Percentiles rank a stretch among this genome's conserved stretches.
Evolutionary conservation across 2,797 vertebrate genomes (phyloP).

Genomic region (Hydrophis major): DNA sequence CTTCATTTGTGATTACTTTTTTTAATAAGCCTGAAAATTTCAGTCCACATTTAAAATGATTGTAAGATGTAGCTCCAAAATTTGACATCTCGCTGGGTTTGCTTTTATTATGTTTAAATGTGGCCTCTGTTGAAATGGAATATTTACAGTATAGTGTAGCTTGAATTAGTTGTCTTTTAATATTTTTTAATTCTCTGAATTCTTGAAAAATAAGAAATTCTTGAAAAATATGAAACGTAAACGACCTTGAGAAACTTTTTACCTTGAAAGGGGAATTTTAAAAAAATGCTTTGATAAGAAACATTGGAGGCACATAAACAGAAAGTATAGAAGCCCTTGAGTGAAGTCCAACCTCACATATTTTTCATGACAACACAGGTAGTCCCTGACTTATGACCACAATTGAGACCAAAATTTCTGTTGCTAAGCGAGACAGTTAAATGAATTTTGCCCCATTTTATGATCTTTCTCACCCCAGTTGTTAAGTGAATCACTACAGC

Average conservation of each 20-base stretch:
- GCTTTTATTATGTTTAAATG: neutral
- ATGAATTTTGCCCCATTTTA: too few species aligned
- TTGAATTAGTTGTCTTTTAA: neutral
- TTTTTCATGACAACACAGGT: neutral
- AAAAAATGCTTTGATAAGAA: neutral
- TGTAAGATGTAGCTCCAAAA: neutral
- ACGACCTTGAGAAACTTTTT: neutral
- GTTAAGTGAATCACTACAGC: too few species aligned
- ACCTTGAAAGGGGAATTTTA: neutral
- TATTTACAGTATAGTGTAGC: neutral
- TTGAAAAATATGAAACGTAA: neutral
- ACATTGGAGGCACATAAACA: neutral
- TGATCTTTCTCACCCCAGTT: too few species aligned
- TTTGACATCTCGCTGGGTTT: neutral
- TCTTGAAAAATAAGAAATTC: neutral
- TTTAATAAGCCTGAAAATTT: neutral
- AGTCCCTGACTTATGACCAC: too few species aligned
- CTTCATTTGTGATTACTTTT: neutral
- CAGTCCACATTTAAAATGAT: neutral
- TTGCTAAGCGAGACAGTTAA: too few species aligned
- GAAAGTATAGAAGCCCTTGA: neutral
- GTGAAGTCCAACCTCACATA: neutral
- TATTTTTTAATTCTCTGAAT: neutral
- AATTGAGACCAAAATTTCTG: too few species aligned
- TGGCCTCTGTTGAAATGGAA: neutral